Evolutionary conservation across 2,888 invertebrate species (phyloP), one percentile per base, ranked within the genome.

Genomic region (Liopterus haemorrhoidalis): DNA sequence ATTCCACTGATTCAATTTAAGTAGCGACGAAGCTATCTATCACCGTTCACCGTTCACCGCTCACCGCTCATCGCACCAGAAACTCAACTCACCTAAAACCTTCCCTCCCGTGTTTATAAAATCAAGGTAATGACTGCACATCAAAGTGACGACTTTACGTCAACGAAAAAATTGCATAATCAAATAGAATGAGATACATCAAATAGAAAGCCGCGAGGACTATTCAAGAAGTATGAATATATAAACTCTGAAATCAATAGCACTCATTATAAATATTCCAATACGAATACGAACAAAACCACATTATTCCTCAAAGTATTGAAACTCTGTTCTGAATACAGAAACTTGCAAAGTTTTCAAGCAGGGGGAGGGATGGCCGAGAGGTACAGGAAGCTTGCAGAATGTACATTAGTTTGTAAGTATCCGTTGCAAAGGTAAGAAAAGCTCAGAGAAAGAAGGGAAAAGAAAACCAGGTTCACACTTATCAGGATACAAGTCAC

Each of bases 201-300:
- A n/a, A n/a, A n/a, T n/a, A n/a, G n/a, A n/a, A n/a, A n/a, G n/a
- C n/a, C n/a, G n/a, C n/a, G n/a, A n/a, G n/a, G n/a, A n/a, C n/a
- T n/a, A n/a, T n/a, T n/a, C n/a, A n/a, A n/a, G n/a, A n/a, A n/a
- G n/a, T n/a, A n/a, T n/a, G n/a, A n/a, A n/a, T 25, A 25, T 25
- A 12, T 12, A 30, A 46, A 41, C 19, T 31, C 21, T 30, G 24
- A 37, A 41, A 46, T 46, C 41, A 46, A 46, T 41, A 46, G 30
- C 24, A 24, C 41, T 41, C 46, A 46, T 46, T 41, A 41, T 41
- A 46, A 46, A 41, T 46, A 46, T 46, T 41, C 41, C 41, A 46
- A 41, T 31, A 37, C 41, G 41, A 46, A 46, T 30, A 36, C 31
- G 15, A 46, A 41, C 36, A 19, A 41, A 46, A 30, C 41, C 41